These are phyloP conservation scores for Epiblema foenella DNA, from an alignment of 2,888 invertebrate species.

Conservation along the genomic window DNA sequence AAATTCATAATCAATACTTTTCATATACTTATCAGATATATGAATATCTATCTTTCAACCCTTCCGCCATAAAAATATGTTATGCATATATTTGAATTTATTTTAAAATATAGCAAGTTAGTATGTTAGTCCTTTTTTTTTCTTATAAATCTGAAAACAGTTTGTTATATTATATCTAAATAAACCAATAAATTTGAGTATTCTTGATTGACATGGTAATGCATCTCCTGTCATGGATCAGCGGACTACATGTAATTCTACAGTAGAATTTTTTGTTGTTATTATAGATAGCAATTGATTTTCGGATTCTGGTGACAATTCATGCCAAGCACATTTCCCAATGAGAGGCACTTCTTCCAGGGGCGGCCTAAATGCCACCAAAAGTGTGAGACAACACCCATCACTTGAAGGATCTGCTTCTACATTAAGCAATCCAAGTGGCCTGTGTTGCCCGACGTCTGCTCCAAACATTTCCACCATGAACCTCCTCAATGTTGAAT, in stretches of 20 bases:
- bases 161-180: slow-evolving; percentile 36
- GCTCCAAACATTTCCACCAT: slow-evolving; percentile 97
- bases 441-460: slow-evolving; percentile 93
- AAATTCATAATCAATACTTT: neutral
- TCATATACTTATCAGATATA: no score
- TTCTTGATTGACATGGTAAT: slow-evolving; percentile 46
- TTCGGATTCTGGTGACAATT: slow-evolving; percentile 88
- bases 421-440: slow-evolving; percentile 91
- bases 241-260: slow-evolving; percentile 93
- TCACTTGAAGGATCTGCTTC: slow-evolving; percentile 88
- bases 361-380: slow-evolving; percentile 93
- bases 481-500: slow-evolving; percentile 94
- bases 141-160: slow-evolving; percentile 3
- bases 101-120: slow-evolving; percentile 4
- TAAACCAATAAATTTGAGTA: slow-evolving; percentile 47
- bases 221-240: slow-evolving; percentile 62
- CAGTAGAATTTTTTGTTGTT: slow-evolving; percentile 89
- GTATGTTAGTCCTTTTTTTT: slow-evolving; percentile 34
- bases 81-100: neutral
- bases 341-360: slow-evolving; percentile 94
- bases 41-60: neutral
- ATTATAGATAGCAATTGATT: slow-evolving; percentile 88
- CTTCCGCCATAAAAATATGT: slow-evolving; percentile 1
- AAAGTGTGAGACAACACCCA: slow-evolving; percentile 92
- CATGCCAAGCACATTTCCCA: slow-evolving; percentile 96